Conservation (phyloP, 2,888 invertebrate genomes). For the Pachydiplax longipennis region DNA sequence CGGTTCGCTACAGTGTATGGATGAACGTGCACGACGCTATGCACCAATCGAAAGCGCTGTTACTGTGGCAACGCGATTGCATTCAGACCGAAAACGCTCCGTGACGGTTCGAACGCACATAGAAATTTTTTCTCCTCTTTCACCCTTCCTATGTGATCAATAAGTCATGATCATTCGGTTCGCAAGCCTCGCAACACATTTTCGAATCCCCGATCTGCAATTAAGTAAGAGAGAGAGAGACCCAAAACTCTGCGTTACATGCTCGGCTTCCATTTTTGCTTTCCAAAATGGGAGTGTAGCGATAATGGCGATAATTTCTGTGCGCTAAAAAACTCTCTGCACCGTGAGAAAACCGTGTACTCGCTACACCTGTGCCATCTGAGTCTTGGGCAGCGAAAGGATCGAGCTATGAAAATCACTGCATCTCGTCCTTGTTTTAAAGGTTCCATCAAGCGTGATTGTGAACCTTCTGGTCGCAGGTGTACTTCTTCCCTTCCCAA, state of each 20-base stretch:
- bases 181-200: background rate
- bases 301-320: background rate
- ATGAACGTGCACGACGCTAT: no score
- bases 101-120: background rate
- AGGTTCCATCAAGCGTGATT: background rate
- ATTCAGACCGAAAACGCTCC: background rate
- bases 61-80: background rate
- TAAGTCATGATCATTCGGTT: background rate
- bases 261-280: background rate
- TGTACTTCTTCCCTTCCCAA: background rate
- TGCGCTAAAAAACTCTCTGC: background rate
- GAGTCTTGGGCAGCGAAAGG: background rate
- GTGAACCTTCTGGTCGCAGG: background rate
- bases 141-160: background rate
- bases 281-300: background rate
- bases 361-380: background rate
- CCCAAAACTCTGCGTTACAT: background rate
- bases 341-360: background rate
- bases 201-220: background rate
- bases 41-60: no score
- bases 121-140: background rate
- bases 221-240: background rate
- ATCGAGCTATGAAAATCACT: background rate
- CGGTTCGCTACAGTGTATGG: no score
- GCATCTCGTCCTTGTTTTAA: background rate